Conservation (phyloP, 1,140 invertebrate genomes). For the Calycopis cecrops region DNA sequence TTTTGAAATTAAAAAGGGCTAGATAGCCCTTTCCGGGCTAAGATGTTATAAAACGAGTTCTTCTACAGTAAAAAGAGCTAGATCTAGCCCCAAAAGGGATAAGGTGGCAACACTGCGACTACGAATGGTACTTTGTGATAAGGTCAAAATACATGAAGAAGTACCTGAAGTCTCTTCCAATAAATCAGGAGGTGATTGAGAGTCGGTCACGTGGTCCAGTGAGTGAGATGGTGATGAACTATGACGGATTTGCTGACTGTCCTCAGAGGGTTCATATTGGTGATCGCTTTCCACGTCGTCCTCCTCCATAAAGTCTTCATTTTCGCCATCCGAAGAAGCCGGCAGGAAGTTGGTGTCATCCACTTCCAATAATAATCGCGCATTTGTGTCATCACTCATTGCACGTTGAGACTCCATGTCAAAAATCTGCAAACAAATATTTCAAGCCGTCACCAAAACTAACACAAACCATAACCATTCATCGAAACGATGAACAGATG, state of each 20-base stretch:
- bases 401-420: conserved; percentile 9
- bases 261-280: no score
- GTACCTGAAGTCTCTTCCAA: conserved; percentile 9
- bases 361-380: conserved; percentile 9
- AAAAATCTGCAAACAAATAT: conserved; percentile 11
- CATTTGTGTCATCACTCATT: conserved; percentile 7
- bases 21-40: no score
- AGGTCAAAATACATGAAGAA: conserved; percentile 11
- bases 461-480: no score
- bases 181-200: conserved; percentile 11
- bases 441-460: no score
- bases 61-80: no score
- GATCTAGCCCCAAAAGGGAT: no score
- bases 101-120: no score
- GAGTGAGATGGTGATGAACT: conserved; percentile 8
- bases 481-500: no score
- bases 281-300: background rate
- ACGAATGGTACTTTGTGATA: conserved; percentile 7
- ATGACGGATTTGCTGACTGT: conserved; percentile 11
- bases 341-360: no score
- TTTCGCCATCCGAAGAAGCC: background rate
- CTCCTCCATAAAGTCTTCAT: background rate
- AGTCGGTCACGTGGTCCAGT: conserved; percentile 6
- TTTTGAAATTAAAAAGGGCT: no score
- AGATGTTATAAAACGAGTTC: no score